These are phyloP conservation scores for Hirtodrosophila cameraria DNA, from an alignment of 2,888 invertebrate species.

Conservation along the genomic window DNA sequence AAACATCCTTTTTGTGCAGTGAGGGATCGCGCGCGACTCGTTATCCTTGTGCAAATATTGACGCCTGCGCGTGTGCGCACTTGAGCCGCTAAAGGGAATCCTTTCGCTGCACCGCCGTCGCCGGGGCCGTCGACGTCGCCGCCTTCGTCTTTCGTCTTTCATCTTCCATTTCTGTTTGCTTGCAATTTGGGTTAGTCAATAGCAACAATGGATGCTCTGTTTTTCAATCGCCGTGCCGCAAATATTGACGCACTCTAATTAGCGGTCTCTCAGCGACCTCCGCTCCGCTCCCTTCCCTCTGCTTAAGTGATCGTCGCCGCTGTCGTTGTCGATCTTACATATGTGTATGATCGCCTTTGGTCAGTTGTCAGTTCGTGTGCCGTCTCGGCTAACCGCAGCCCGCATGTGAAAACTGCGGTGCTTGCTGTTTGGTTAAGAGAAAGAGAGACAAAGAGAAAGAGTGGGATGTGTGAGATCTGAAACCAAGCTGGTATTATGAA, in stretches of 20 bases:
- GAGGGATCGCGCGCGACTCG: conserved; percentile 48
- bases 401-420: conserved; percentile 57
- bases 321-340: conserved; percentile 8
- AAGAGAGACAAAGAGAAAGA: background rate
- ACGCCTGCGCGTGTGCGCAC: conserved; percentile 70
- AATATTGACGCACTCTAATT: conserved; percentile 64
- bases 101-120: conserved; percentile 53
- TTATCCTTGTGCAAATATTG: conserved; percentile 76
- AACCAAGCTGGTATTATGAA: conserved; percentile 3
- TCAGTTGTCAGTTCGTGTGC: conserved; percentile 48
- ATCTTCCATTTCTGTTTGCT: conserved; percentile 47
- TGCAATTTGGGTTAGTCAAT: conserved; percentile 61
- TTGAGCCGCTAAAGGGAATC: conserved; percentile 62
- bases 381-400: conserved; percentile 64
- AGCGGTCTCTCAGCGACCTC: conserved; percentile 22
- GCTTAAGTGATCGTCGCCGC: background rate
- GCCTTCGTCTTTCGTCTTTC: conserved; percentile 54
- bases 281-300: background rate
- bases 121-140: conserved; percentile 33
- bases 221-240: conserved; percentile 41
- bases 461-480: conserved; percentile 21
- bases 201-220: conserved; percentile 51
- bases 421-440: conserved; percentile 18
- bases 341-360: conserved; percentile 33
- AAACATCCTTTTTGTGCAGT: conserved; percentile 70